Conservation (phyloP, 2,888 invertebrate genomes). For the Stramonita haemastoma region DNA sequence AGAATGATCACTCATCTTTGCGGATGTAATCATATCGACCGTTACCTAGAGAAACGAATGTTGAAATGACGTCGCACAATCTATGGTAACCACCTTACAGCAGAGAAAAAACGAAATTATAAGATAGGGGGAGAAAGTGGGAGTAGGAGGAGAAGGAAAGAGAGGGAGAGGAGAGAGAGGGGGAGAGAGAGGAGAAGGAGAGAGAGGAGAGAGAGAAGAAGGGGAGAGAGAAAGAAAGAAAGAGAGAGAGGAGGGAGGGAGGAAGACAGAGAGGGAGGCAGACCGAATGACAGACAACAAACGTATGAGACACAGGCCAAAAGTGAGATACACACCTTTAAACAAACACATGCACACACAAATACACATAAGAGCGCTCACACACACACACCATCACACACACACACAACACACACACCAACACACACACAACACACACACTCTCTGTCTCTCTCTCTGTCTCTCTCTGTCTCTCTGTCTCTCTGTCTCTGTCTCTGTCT, state of each 20-base stretch:
- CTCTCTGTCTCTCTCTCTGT: neutral
- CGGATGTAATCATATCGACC: no score
- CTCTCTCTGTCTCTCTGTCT: no score
- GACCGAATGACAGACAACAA: neutral
- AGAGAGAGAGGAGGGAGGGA: neutral
- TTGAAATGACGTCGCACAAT: no score
- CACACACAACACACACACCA: slow-evolving; percentile 11
- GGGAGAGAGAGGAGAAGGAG: neutral
- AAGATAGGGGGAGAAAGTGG: neutral
- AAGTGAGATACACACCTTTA: no score
- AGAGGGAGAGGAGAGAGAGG: neutral
- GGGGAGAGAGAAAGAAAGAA: neutral
- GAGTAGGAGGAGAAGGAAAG: neutral
- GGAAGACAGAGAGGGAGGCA: no score
- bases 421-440: slow-evolving; percentile 22
- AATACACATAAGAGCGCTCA: neutral
- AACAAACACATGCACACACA: neutral
- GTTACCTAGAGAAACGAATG: no score
- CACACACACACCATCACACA: slow-evolving; percentile 21
- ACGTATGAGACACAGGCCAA: no score
- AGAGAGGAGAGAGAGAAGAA: neutral
- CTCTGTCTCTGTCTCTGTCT: no score
- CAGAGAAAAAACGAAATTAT: no score
- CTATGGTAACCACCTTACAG: no score
- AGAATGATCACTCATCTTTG: no score